A percentile compares a stretch with the other conserved stretches of the same genome.
phyloP scores from a whole-genome alignment of 2,113 vertebrate genomes.

The Colius striatus region DNA sequence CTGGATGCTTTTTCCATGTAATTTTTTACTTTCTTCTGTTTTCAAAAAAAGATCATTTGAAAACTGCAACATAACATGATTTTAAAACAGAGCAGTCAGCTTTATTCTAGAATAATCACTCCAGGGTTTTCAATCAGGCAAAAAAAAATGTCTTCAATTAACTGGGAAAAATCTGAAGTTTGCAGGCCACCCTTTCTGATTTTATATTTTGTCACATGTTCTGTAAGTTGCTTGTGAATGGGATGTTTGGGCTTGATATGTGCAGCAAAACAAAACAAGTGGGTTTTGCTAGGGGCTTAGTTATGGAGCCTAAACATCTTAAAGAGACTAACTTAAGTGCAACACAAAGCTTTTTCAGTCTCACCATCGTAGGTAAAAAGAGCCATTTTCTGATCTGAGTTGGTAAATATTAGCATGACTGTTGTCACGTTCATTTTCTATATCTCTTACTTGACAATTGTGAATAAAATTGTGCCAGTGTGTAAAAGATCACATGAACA shows the following conservation, averaged over 20 bases:
- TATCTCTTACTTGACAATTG: neutral
- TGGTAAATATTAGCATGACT: neutral
- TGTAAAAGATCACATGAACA: neutral
- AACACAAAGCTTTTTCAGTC: neutral
- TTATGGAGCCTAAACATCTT: neutral
- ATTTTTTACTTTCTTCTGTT: conserved; percentile 15
- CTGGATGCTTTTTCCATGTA: neutral
- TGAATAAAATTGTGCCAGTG: neutral
- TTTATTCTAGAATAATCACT: neutral
- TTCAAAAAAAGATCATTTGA: neutral
- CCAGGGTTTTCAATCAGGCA: neutral
- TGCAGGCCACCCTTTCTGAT: neutral
- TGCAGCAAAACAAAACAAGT: neutral
- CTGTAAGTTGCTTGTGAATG: neutral
- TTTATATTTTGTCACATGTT: neutral
- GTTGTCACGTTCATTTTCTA: neutral
- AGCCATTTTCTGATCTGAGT: neutral
- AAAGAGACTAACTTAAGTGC: neutral
- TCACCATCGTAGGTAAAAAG: neutral
- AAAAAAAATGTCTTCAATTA: neutral
- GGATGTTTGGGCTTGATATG: neutral
- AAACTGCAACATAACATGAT: neutral
- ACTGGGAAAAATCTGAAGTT: neutral
- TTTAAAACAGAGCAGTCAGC: neutral
- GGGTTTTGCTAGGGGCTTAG: neutral